Evolutionary conservation across 2,797 vertebrate genomes (phyloP), one percentile per base, ranked within the genome.

Genomic region (Columba guinea): DNA sequence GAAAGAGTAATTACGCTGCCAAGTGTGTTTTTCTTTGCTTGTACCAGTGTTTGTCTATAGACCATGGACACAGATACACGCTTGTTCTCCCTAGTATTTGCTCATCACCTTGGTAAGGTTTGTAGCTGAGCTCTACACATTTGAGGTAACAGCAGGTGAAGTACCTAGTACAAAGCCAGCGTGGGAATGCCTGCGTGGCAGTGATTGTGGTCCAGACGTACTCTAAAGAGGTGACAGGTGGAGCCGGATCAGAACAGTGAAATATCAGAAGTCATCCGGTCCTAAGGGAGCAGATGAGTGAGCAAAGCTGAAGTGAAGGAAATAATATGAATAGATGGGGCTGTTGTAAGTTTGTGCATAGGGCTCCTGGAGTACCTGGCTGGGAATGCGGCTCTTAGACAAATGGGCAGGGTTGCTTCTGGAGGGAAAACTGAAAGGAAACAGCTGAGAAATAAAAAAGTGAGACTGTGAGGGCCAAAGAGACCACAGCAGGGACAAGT

Each of bases 321-420:
- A 34, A 22, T 13, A 26, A 16, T 39, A 26, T 76, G 62, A 63
- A 55, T 18, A n/a, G n/a, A 13, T n/a, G n/a, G 37, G 32, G 22
- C 41, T 75, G 32, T 35, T 69, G 35, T 46, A 59, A 86, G 46
- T 15, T 35, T 51, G 14, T 60, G 51, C 19, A 4, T 49, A 7
- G n/a, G 28, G 27, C 58, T 64, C 28, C 62, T 82, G 34, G 69
- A 49, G 39, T 78, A 35, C 24, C 67, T 51, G 39, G 3, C 26
- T 67, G 73, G 48, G 35, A 75, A 35, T 30, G 8, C 13, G 26
- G 37, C 63, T 46, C 48, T 63, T 32, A 37, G 63, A 49, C 27
- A 60, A 0, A 0, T 19, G 35, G 68, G 28, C 28, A 88, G 51
- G 12, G 35, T 46, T 64, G 30, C 23, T 5, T 6, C 21, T 37